Conservation (phyloP, 1,140 invertebrate genomes). For the Neodiprion fabricii region DNA sequence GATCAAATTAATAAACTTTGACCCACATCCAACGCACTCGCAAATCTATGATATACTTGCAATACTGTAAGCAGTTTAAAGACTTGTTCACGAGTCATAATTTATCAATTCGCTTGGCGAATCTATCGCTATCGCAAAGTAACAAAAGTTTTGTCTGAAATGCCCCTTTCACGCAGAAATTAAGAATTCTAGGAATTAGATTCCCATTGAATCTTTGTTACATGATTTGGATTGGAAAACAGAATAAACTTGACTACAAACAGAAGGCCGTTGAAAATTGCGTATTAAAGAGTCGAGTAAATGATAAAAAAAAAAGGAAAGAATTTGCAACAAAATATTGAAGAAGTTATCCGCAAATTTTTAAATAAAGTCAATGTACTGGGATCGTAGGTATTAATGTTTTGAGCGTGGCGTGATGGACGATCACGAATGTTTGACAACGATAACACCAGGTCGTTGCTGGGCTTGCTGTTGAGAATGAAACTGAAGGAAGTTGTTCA, state of each 20-base stretch:
- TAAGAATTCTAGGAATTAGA: no score
- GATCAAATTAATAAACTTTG: neutral
- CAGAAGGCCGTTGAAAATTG: neutral
- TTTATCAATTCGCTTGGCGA: neutral
- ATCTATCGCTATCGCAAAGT: neutral
- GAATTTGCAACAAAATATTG: neutral
- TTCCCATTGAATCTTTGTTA: neutral
- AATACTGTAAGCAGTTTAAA: neutral
- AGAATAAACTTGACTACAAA: neutral
- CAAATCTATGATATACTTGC: constrained; percentile 5
- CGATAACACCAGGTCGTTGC: constrained; percentile 83
- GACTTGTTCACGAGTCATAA: neutral
- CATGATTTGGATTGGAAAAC: neutral
- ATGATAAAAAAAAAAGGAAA: neutral
- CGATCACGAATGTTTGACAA: constrained; percentile 81
- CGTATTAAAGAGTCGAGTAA: neutral
- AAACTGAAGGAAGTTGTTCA: constrained; percentile 71
- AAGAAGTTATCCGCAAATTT: neutral
- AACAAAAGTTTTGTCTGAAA: no score
- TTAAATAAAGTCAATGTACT: constrained; percentile 14
- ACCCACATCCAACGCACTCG: neutral
- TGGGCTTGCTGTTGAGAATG: constrained; percentile 66
- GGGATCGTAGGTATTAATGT: constrained; percentile 11
- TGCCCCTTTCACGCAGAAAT: no score
- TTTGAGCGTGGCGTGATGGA: constrained; percentile 20